A percentile compares a stretch with the other conserved stretches of the same genome.
phyloP scores from a whole-genome alignment of 2,113 vertebrate genomes.

The Bubalus kerabau region DNA sequence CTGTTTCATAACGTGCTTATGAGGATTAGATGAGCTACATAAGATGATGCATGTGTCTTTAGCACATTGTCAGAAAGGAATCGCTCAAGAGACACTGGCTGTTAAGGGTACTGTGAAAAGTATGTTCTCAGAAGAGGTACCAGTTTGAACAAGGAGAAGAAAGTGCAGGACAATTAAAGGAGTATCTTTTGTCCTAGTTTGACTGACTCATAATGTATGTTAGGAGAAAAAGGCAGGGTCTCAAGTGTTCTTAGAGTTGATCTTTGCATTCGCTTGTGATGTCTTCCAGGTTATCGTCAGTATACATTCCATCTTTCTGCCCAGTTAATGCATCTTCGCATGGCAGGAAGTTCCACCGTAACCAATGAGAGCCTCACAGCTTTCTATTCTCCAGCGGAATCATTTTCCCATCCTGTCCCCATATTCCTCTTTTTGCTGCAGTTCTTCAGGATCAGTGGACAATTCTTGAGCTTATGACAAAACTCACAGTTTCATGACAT shows the following conservation, averaged over 20 bases:
- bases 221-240: background rate
- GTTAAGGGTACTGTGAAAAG: background rate
- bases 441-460: background rate
- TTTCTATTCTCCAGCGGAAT: background rate
- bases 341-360: accelerated
- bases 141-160: background rate
- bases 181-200: accelerated
- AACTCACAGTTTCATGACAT: background rate
- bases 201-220: background rate
- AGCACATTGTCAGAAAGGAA: background rate
- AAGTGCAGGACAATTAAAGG: background rate
- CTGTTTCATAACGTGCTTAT: too few species aligned
- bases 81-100: background rate
- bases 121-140: background rate
- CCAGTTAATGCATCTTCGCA: too few species aligned
- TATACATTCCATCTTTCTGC: background rate
- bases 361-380: too few species aligned
- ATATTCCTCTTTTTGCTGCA: background rate
- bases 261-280: background rate
- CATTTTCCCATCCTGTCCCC: background rate
- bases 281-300: background rate
- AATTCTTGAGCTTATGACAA: background rate
- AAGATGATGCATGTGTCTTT: accelerated
- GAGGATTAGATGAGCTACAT: background rate
- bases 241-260: background rate